A percentile compares a stretch with the other conserved stretches of the same genome.
phyloP scores from a whole-genome alignment of 2,113 vertebrate species.

The Mesoclemmys tuberculata region DNA sequence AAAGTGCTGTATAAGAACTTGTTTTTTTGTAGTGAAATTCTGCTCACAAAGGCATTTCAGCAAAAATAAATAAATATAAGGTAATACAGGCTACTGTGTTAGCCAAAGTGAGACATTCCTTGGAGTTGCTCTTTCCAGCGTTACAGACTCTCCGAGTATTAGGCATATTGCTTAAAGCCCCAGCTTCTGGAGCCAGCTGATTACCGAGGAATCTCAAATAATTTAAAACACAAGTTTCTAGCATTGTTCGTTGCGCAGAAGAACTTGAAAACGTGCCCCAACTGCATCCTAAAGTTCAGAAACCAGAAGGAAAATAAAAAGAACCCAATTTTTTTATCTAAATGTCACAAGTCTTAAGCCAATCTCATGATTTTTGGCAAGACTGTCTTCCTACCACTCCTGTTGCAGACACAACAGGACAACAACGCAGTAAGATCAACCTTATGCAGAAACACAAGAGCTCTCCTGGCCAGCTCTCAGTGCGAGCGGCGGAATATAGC shows the following conservation, averaged over 20 bases:
- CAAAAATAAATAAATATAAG: background rate
- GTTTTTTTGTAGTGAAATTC: accelerated
- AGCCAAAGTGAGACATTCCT: background rate
- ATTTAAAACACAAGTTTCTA: background rate
- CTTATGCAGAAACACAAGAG: background rate
- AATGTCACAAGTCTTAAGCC: background rate
- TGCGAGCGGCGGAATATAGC: background rate
- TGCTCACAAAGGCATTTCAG: background rate
- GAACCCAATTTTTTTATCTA: too few relatives aligned
- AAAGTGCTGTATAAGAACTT: background rate
- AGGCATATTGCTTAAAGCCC: background rate
- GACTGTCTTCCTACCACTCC: background rate
- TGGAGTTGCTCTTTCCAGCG: background rate
- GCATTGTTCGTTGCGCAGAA: background rate
- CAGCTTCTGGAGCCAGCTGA: background rate
- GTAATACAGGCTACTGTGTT: background rate
- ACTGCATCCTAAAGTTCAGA: background rate
- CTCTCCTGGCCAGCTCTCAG: background rate
- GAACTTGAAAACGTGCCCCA: background rate
- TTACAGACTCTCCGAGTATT: background rate
- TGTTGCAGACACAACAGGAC: background rate
- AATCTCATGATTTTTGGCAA: background rate
- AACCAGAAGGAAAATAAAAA: background rate
- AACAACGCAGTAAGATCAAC: background rate
- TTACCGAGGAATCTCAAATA: background rate